Evolutionary conservation across 2,113 vertebrate species (phyloP).

Genomic region (Notarius quadriscutis): DNA sequence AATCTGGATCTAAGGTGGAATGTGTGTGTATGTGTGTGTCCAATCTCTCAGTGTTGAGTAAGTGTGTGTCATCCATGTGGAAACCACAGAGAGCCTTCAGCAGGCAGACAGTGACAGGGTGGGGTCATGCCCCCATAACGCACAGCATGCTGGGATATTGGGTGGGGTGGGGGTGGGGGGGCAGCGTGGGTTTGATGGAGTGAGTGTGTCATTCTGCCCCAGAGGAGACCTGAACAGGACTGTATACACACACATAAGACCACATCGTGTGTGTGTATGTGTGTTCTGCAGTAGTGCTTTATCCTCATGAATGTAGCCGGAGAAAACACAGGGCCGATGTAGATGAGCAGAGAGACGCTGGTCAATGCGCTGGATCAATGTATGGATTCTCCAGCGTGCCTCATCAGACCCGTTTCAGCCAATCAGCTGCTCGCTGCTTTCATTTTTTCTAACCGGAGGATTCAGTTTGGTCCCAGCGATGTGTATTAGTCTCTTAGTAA

Average conservation of each 20-base stretch:
- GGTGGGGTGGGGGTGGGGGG: neutral
- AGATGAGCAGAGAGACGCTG: slow-evolving; percentile 29
- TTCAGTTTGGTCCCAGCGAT: slow-evolving; percentile 37
- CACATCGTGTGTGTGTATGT: neutral
- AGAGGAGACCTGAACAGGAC: slow-evolving; percentile 4
- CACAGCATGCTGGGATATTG: slow-evolving; percentile 12
- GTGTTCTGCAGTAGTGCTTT: slow-evolving; percentile 8
- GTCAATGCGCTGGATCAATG: slow-evolving; percentile 45
- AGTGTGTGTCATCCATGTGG: neutral
- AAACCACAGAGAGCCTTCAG: neutral
- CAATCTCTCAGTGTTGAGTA: slow-evolving; percentile 11
- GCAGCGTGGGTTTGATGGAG: neutral
- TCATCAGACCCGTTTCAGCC: slow-evolving; percentile 41
- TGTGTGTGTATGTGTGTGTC: neutral
- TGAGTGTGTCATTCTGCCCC: neutral
- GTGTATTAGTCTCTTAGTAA: slow-evolving; percentile 40
- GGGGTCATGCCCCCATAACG: neutral
- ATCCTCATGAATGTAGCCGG: slow-evolving; percentile 11
- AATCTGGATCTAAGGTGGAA: neutral
- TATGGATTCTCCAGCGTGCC: slow-evolving; percentile 36
- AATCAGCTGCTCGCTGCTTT: slow-evolving; percentile 38
- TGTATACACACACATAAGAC: neutral
- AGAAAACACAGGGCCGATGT: slow-evolving; percentile 21
- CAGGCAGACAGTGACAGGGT: slow-evolving; percentile 24
- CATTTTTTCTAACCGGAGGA: slow-evolving; percentile 3